These are phyloP conservation scores for Myotis daubentonii DNA, from an alignment of 2,797 vertebrate species.

Conservation along the genomic window DNA sequence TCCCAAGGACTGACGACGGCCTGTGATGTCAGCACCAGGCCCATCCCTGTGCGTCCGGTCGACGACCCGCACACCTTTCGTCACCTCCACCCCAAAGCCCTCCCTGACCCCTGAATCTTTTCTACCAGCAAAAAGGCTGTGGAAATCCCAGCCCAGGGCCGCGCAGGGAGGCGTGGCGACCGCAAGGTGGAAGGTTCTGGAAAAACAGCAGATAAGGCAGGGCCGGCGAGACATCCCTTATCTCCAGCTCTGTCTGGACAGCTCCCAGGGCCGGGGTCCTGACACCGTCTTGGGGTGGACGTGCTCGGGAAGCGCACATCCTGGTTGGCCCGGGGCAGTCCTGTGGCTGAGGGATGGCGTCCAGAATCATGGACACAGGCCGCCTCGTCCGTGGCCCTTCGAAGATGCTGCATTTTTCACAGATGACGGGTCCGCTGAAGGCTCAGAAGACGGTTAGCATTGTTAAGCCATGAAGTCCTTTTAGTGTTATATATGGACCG, in stretches of 20 bases:
- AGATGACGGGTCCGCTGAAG: background rate
- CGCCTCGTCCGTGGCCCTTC: no score
- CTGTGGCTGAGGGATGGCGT: background rate
- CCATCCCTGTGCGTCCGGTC: no score
- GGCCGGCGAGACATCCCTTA: background rate
- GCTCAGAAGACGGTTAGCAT: background rate
- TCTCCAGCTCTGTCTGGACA: background rate
- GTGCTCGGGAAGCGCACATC: fast-evolving
- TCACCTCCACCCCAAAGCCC: background rate
- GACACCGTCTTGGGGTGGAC: background rate
- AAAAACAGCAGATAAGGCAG: background rate
- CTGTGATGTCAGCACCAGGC: background rate
- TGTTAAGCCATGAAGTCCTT: background rate
- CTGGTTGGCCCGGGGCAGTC: background rate
- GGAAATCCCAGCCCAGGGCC: background rate
- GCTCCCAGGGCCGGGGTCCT: background rate
- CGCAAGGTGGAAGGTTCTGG: background rate
- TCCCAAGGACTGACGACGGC: no score
- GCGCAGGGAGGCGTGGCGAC: background rate
- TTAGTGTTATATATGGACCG: no score
- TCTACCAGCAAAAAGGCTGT: background rate
- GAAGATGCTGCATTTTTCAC: background rate
- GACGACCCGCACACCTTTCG: background rate
- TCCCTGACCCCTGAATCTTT: background rate
- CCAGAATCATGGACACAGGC: background rate